Evolutionary conservation across 2,113 vertebrate genomes (phyloP), one percentile per base, ranked within the genome.

Genomic region (Triplophysa tibetana): DNA sequence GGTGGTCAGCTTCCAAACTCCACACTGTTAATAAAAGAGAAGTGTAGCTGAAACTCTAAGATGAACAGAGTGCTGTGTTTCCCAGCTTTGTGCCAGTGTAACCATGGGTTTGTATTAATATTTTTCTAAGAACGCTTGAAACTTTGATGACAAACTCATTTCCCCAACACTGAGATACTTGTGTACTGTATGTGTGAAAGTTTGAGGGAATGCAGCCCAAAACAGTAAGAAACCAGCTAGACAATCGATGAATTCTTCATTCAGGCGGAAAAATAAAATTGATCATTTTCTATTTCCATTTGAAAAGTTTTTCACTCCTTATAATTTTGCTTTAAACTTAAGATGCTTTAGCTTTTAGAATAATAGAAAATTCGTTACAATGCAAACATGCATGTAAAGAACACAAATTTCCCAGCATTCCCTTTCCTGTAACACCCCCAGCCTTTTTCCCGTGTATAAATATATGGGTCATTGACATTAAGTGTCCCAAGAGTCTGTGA

Each of bases 41-140:
- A 24, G 33, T 16, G 45, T 81, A 77, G 79, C 82, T 12, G 48
- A 80, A 48, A 83, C 56, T 54, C 68, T 11, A 70, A 80, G 69
- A 68, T 45, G 70, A 81, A 80, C 75, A 50, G 24, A 82, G 63
- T 23, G 65, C 61, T 63, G 81, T 41, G 41, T 84, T 83, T 81
- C 56, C 38, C 65, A 14, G 2, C 26, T 24, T 78, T 74, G 70
- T 76, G 54, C 82, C 83, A 80, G 58, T 63, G 77, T 85, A 82
- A 83, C 80, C 84, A 87, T 81, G 68, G 70, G 70, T 78, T 84
- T 63, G 54, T 61, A 79, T 84, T 77, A 77, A 81, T 87, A 83
- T 85, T 85, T 84, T 65, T 81, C 67, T 50, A 82, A 29, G 69
- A 77, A 72, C 74, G 62, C 38, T 82, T 56, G 77, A 41, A 79